phyloP scores from a whole-genome alignment of 2,888 invertebrate genomes.

The Limnephilus lunatus region DNA sequence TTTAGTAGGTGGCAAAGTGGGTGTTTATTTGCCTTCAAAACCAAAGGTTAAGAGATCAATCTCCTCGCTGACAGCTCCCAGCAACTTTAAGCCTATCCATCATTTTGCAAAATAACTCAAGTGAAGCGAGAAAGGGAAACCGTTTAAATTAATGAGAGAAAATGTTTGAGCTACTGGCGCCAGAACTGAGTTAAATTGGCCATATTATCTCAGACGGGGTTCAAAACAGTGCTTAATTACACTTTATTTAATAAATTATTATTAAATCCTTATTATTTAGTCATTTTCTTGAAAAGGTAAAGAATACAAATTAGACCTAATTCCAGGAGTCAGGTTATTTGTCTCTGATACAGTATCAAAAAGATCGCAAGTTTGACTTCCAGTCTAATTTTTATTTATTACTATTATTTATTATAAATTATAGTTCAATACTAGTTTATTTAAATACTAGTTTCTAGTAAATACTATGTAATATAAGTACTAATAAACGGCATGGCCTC shows the following conservation, averaged over 20 bases:
- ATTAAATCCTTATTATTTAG: not conserved
- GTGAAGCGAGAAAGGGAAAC: not conserved
- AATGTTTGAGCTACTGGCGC: not conserved
- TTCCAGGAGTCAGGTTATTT: not conserved
- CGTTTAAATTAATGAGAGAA: slow-evolving; percentile 2
- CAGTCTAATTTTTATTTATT: too few species aligned
- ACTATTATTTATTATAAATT: too few species aligned
- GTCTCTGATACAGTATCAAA: too few species aligned
- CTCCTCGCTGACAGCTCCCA: not conserved
- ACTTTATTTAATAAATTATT: not conserved
- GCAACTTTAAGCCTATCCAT: not conserved
- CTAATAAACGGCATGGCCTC: too few species aligned
- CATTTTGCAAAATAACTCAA: not conserved
- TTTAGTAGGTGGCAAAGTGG: not conserved
- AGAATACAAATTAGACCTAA: too few species aligned
- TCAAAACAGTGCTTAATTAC: not conserved
- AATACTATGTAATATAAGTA: too few species aligned
- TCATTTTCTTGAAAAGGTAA: not conserved
- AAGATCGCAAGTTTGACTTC: too few species aligned
- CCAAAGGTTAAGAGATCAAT: slow-evolving; percentile 2
- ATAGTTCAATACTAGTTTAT: too few species aligned
- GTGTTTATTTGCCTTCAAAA: slow-evolving; percentile 2
- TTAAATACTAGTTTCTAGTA: too few species aligned
- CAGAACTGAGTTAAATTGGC: not conserved
- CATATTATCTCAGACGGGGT: not conserved